A percentile compares a stretch with the other conserved stretches of the same genome.
Conservation (phyloP, 1,140 invertebrate species). For the Drosophila obscura region DNA sequence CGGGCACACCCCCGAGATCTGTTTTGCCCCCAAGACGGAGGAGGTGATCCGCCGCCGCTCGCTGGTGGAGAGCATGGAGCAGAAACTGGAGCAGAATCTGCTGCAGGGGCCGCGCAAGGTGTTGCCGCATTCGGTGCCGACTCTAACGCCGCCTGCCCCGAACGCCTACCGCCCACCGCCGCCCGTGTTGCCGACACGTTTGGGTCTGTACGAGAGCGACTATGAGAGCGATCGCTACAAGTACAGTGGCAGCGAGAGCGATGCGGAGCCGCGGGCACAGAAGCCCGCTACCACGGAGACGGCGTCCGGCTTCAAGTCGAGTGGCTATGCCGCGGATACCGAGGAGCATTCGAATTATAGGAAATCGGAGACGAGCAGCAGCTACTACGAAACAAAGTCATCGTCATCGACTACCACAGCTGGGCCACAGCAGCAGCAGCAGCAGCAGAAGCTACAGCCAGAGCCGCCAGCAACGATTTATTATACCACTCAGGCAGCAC, state of each 20-base stretch:
- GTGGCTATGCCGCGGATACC: constrained; percentile 90
- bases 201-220: constrained; percentile 87
- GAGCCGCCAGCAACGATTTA: constrained; percentile 61
- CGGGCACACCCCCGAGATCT: constrained; percentile 88
- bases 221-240: constrained; percentile 91
- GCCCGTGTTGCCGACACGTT: constrained; percentile 87
- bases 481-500: constrained; percentile 39
- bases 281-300: constrained; percentile 52
- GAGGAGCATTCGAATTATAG: constrained; percentile 85
- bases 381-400: constrained; percentile 66
- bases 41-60: constrained; percentile 84
- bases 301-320: constrained; percentile 83
- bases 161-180: constrained; percentile 81
- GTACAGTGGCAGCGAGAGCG: constrained; percentile 88
- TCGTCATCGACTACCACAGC: constrained; percentile 26
- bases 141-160: constrained; percentile 45
- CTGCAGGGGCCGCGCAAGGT: constrained; percentile 85
- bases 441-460: constrained; percentile 34
- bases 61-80: constrained; percentile 86
- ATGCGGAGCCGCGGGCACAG: constrained; percentile 85
- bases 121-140: constrained; percentile 84
- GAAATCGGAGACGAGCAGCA: constrained; percentile 66
- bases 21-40: constrained; percentile 85
- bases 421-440: not conserved
- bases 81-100: constrained; percentile 85